Evolutionary conservation across 2,113 vertebrate species (phyloP).

Genomic region (Silurus asotus): DNA sequence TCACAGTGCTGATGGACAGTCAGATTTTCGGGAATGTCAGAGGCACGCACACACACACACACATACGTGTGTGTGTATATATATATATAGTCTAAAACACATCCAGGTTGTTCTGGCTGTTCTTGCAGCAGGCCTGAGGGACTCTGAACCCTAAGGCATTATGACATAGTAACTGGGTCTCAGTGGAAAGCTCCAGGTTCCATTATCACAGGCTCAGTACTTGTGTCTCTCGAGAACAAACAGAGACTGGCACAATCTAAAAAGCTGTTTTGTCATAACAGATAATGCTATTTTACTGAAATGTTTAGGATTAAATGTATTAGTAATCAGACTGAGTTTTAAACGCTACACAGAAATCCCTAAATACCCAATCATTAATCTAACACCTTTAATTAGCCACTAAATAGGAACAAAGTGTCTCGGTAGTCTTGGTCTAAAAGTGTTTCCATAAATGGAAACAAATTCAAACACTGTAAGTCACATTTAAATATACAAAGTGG

Average conservation of each 20-base stretch:
- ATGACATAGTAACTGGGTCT: constrained; percentile 39
- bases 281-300: not conserved
- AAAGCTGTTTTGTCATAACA: constrained; percentile 10
- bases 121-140: constrained; percentile 15
- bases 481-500: not conserved
- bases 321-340: not conserved
- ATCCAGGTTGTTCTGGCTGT: not conserved
- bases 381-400: not conserved
- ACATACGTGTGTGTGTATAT: too few species aligned
- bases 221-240: constrained; percentile 11
- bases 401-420: not conserved
- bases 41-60: not conserved
- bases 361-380: not conserved
- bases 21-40: not conserved
- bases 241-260: not conserved
- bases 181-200: not conserved
- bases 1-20: constrained; percentile 2
- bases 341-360: not conserved
- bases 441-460: not conserved
- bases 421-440: not conserved
- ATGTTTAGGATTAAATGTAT: not conserved
- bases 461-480: not conserved
- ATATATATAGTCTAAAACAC: not conserved
- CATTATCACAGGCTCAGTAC: constrained; percentile 35
- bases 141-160: constrained; percentile 18